Percentiles rank a stretch among this genome's conserved stretches.
Evolutionary conservation across 2,113 vertebrate genomes (phyloP).

Genomic region (Typhlomys cinereus): DNA sequence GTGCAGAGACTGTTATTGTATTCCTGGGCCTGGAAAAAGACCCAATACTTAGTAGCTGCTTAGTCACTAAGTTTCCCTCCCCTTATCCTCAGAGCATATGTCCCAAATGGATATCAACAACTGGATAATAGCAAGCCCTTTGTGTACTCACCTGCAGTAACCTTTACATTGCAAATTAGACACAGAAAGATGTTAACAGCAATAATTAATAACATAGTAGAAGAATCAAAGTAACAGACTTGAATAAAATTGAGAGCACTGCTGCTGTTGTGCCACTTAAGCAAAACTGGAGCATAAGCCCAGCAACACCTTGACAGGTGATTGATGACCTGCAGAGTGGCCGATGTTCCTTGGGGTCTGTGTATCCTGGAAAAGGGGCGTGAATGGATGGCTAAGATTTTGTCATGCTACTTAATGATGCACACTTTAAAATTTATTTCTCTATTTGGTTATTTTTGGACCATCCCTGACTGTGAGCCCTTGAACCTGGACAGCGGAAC

Average conservation of each 20-base stretch:
- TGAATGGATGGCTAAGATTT: neutral
- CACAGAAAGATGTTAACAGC: neutral
- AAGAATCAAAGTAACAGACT: neutral
- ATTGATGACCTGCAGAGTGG: neutral
- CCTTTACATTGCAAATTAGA: neutral
- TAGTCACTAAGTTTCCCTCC: neutral
- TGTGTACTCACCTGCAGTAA: neutral
- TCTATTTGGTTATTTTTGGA: neutral
- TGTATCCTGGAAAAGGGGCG: neutral
- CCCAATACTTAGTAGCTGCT: neutral
- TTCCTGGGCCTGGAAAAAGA: neutral
- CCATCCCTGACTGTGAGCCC: neutral
- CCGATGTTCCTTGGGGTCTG: neutral
- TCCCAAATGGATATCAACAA: neutral
- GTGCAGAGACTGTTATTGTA: neutral
- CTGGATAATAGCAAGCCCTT: neutral
- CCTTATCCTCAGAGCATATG: neutral
- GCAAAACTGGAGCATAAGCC: neutral
- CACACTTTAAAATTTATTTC: neutral
- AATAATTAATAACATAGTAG: neutral
- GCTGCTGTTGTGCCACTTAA: neutral
- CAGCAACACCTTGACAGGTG: neutral
- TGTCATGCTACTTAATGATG: neutral
- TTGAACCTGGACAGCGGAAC: neutral
- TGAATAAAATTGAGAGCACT: neutral